Evolutionary conservation across 2,797 vertebrate genomes (phyloP), one percentile per base, ranked within the genome.

Genomic region (Pangasius mekongensis): DNA sequence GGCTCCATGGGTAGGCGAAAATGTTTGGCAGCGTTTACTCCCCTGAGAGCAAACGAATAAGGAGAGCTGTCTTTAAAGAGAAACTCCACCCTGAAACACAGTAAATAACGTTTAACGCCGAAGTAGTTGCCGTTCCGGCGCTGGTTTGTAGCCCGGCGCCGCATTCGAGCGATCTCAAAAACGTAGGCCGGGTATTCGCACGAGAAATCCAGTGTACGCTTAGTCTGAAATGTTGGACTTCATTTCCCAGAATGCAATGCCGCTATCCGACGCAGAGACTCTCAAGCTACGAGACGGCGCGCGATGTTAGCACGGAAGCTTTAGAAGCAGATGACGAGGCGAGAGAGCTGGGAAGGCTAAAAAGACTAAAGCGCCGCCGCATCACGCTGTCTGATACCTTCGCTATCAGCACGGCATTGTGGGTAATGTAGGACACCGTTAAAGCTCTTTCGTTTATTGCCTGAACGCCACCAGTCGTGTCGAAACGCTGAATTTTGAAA

Each of bases 91-190:
- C 60, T 20, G 60, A 18, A 30, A 20, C 24, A 3, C 36, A 47
- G 39, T 83, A 66, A 66, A 83, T 83, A 66, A 8, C 2, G 60
- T 18, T 66, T 18, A 22, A 49, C 8, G 39, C 43, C 7, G 16
- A 66, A n/a, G 43, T 47, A 3, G 27, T 7, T 5, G 22, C 7
- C 2, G 14, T 13, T 24, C 1, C 10, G 1, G 49, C 3, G 11
- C 27, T 0, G n/a, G 27, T 39, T 60, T 1, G 20, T 24, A 5
- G 20, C 36, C 1, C 10, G 1, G 47, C 20, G 11, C 24, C 0
- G 27, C 0, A 6, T n/a, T 56, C 36, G 0, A 24, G 39, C 64
- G 64, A 13, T 39, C 66, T 1, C 16, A 5, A 77, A 76, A 36
- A 36, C 24, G 1, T 14, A 54, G 14, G 36, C 69, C 71, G 13